phyloP scores from a whole-genome alignment of 2,888 invertebrate genomes.

The Mesoligia furuncula region DNA sequence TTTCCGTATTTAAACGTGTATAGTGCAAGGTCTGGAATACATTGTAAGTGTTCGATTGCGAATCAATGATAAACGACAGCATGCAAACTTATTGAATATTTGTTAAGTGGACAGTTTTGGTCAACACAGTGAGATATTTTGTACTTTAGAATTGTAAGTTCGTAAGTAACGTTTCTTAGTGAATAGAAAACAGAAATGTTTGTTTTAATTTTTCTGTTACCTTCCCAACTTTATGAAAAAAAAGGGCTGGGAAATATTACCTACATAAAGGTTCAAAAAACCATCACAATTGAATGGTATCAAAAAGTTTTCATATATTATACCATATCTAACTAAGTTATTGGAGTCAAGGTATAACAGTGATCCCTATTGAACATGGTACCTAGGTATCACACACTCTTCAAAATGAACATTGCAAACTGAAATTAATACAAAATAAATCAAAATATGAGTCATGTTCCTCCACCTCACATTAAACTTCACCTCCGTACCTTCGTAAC shows the following conservation, averaged over 20 bases:
- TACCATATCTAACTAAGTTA: not conserved
- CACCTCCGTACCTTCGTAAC: constrained; percentile 44
- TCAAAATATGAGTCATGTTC: constrained; percentile 30
- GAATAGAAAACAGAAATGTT: not conserved
- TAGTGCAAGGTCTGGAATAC: not conserved
- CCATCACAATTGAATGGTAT: not conserved
- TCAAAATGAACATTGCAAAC: not conserved
- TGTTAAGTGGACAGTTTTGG: not conserved
- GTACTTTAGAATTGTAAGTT: not conserved
- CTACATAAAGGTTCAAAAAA: not conserved
- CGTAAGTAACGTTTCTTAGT: not conserved
- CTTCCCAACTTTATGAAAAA: not conserved
- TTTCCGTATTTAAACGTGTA: constrained; percentile 30
- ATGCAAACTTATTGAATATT: constrained; percentile 1
- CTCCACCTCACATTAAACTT: constrained; percentile 10
- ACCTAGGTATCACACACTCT: not conserved
- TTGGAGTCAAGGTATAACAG: not conserved
- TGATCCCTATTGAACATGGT: not conserved
- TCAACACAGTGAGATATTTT: not conserved
- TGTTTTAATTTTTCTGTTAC: not conserved
- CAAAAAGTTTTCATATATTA: too few species aligned
- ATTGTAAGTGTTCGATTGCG: constrained; percentile 9
- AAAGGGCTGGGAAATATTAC: not conserved
- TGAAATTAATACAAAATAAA: constrained; percentile 2
- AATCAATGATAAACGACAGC: constrained; percentile 5